Conservation (phyloP, 2,797 vertebrate species). For the Danio tinwini region DNA sequence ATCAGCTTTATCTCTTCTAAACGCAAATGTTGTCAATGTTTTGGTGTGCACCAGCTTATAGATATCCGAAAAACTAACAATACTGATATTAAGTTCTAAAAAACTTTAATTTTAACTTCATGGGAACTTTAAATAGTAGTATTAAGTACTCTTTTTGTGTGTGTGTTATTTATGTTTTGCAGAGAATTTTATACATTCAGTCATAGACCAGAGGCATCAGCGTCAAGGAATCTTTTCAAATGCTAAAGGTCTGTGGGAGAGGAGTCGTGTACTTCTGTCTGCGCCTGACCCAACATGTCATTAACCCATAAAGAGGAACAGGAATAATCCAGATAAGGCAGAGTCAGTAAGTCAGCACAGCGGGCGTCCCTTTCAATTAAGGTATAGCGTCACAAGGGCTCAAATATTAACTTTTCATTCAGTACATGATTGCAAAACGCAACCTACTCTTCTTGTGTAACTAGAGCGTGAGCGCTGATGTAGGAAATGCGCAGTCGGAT, state of each 20-base stretch:
- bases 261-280: neutral
- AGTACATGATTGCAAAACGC: slow-evolving; percentile 5
- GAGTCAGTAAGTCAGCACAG: neutral
- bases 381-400: slow-evolving; percentile 6
- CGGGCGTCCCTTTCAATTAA: neutral
- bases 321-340: neutral
- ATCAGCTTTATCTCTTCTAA: too few relatives aligned
- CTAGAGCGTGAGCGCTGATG: slow-evolving; percentile 8
- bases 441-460: slow-evolving; percentile 20
- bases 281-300: slow-evolving; percentile 40
- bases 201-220: neutral
- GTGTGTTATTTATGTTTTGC: neutral
- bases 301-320: neutral
- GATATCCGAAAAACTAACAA: too few relatives aligned
- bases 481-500: neutral
- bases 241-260: neutral
- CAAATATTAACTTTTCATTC: slow-evolving; percentile 28
- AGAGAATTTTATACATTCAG: neutral
- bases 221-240: neutral
- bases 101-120: too few relatives aligned
- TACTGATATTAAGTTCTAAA: too few relatives aligned
- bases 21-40: too few relatives aligned
- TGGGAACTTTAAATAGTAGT: too few relatives aligned
- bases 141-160: neutral
- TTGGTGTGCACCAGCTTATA: too few relatives aligned